Evolutionary conservation across 1,140 invertebrate species (phyloP).

Genomic region (Batillaria attramentaria): DNA sequence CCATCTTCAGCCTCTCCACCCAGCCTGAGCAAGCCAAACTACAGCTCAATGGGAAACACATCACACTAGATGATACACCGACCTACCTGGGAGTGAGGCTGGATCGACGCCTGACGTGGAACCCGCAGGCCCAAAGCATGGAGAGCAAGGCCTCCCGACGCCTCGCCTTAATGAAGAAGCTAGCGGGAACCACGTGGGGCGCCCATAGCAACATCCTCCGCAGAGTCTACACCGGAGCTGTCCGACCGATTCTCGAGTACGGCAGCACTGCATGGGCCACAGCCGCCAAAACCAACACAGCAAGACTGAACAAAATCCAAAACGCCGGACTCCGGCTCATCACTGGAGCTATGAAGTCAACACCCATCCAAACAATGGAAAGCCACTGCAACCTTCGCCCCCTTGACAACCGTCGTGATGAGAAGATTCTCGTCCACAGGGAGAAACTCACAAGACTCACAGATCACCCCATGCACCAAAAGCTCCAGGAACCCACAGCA

Average conservation of each 20-base stretch:
- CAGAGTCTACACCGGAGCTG: not conserved
- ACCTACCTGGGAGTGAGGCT: constrained; percentile 28
- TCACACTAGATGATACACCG: constrained; percentile 11
- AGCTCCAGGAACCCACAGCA: not conserved
- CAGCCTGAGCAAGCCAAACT: constrained; percentile 12
- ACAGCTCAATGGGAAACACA: not conserved
- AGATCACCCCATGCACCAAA: constrained; percentile 7
- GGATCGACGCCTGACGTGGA: not conserved
- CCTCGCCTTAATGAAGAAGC: constrained; percentile 25
- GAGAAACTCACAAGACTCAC: constrained; percentile 8
- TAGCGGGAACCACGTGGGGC: constrained; percentile 23
- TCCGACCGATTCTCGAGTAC: constrained; percentile 17
- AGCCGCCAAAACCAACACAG: constrained; percentile 18
- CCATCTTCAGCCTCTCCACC: constrained; percentile 24
- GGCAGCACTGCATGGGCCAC: not conserved
- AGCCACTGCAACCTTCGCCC: not conserved
- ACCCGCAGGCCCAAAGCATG: not conserved
- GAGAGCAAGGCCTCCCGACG: not conserved
- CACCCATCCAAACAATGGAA: constrained; percentile 9
- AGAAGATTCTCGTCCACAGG: constrained; percentile 1
- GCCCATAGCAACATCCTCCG: constrained; percentile 23
- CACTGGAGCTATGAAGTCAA: constrained; percentile 3
- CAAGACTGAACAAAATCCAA: constrained; percentile 8
- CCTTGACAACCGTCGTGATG: constrained; percentile 4
- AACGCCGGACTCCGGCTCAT: constrained; percentile 15